These are phyloP conservation scores for Nematostella vectensis DNA, from an alignment of 92 coral and sea anemone species.

Conservation along the genomic window DNA sequence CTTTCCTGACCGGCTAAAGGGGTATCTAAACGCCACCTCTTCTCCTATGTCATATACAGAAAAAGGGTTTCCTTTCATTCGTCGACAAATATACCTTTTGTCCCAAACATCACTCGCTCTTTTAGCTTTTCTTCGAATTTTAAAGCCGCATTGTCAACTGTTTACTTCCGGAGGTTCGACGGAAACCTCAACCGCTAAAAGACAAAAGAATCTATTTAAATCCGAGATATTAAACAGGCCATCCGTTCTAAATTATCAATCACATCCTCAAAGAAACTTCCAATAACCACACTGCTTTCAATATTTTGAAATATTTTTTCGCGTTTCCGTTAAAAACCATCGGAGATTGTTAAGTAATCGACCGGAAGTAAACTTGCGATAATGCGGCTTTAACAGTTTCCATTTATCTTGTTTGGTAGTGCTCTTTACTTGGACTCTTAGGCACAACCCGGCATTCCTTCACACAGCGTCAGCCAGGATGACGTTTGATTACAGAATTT, in stretches of 20 bases:
- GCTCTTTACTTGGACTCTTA: background rate
- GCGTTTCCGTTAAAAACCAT: too few species aligned
- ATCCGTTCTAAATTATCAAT: too few species aligned
- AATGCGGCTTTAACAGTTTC: too few species aligned
- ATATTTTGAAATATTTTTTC: too few species aligned
- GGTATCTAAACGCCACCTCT: conserved; percentile 26
- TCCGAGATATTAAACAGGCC: too few species aligned
- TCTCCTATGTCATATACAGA: conserved; percentile 33
- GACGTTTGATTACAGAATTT: conserved; percentile 14
- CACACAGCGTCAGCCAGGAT: conserved; percentile 5
- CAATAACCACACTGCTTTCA: too few species aligned
- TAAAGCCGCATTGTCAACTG: conserved; percentile 2
- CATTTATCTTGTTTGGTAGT: conserved; percentile 1
- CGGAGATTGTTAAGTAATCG: too few species aligned
- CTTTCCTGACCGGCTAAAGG: conserved; percentile 12
- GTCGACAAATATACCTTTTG: conserved; percentile 22
- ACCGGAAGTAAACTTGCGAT: too few species aligned
- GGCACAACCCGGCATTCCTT: background rate
- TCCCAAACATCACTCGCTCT: conserved; percentile 25
- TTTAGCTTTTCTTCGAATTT: conserved; percentile 14
- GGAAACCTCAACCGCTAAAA: too few species aligned
- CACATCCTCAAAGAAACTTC: too few species aligned
- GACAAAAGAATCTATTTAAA: too few species aligned
- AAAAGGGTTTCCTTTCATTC: conserved; percentile 35
- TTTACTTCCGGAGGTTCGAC: too few species aligned